phyloP scores from a whole-genome alignment of 2,797 vertebrate species.

The Sebastes glaucus region DNA sequence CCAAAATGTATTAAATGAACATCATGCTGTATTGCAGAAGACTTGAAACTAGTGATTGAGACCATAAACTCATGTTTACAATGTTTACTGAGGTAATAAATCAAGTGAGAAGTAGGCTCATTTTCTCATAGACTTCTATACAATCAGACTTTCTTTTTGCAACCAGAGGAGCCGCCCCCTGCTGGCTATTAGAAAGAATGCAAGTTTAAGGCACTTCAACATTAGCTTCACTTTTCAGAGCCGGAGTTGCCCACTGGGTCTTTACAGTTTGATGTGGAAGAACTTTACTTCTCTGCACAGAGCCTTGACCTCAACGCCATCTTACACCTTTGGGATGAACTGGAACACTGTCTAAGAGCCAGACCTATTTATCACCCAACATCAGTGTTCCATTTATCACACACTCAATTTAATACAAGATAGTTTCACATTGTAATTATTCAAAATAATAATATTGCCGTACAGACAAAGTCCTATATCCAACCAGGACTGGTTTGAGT shows the following conservation, averaged over 20 bases:
- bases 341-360: neutral
- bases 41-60: no score
- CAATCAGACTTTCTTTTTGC: no score
- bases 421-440: neutral
- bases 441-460: neutral
- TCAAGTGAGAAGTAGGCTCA: no score
- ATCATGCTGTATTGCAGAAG: no score
- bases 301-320: neutral
- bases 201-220: no score
- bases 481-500: neutral
- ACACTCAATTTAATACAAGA: neutral
- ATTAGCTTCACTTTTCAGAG: no score
- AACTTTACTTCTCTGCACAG: neutral
- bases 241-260: no score
- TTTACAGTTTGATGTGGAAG: neutral
- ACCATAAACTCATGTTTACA: no score
- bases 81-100: no score
- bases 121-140: no score
- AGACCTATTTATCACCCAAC: neutral
- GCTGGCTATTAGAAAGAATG: no score
- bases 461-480: neutral
- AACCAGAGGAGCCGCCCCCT: fast-evolving
- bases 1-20: no score
- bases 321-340: neutral
- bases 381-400: neutral